phyloP scores from a whole-genome alignment of 2,888 invertebrate species.

The Holacanthella duospinosa region DNA sequence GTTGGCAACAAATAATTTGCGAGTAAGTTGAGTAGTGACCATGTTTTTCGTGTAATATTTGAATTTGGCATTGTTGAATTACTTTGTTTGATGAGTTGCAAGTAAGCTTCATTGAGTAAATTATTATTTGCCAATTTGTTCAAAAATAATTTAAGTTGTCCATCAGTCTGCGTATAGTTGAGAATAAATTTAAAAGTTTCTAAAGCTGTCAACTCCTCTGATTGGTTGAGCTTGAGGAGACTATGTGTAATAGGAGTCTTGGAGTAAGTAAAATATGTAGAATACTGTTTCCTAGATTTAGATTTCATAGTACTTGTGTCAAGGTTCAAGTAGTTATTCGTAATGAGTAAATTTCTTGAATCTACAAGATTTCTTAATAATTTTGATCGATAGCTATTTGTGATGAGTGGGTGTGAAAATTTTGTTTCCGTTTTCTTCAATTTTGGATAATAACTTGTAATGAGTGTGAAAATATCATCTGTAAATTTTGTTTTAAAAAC shows the following conservation, averaged over 20 bases:
- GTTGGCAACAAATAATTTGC: background rate
- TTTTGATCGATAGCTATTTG: background rate
- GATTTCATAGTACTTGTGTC: background rate
- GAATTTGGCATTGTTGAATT: background rate
- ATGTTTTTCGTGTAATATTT: background rate
- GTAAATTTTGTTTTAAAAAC: constrained; percentile 1
- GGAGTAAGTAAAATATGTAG: constrained; percentile 55
- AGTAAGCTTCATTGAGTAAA: constrained; percentile 50
- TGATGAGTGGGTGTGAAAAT: background rate
- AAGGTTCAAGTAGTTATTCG: background rate
- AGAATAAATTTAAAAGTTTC: constrained; percentile 81
- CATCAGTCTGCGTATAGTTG: constrained; percentile 56
- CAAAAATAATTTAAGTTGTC: constrained; percentile 71
- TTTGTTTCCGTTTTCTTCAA: background rate
- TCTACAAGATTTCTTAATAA: background rate
- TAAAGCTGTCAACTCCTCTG: constrained; percentile 72
- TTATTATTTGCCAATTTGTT: constrained; percentile 78
- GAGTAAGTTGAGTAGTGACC: constrained; percentile 1
- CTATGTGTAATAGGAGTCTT: constrained; percentile 68
- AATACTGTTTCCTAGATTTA: background rate
- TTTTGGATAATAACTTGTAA: constrained; percentile 1
- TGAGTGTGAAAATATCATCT: constrained; percentile 3
- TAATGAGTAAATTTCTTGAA: background rate
- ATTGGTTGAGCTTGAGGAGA: constrained; percentile 70
- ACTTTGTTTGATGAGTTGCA: constrained; percentile 81